Evolutionary conservation across 2,797 vertebrate species (phyloP).

Genomic region (Anguilla obscura): DNA sequence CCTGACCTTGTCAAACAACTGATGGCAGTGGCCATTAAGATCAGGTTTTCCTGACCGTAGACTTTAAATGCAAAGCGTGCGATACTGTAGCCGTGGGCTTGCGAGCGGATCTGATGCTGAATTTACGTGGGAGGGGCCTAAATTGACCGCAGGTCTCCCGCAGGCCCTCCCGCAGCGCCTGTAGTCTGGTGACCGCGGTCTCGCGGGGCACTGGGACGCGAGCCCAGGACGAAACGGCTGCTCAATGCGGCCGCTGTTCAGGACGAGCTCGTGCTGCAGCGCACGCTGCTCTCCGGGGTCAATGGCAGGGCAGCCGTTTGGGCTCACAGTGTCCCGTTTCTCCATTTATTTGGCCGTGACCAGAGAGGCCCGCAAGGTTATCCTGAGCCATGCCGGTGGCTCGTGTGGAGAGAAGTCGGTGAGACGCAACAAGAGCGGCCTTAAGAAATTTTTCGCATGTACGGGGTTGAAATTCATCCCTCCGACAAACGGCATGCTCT

Average conservation of each 20-base stretch:
- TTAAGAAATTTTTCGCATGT: too few relatives aligned
- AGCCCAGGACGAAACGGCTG: constrained; percentile 23
- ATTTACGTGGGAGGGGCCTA: neutral
- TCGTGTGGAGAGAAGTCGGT: constrained; percentile 8
- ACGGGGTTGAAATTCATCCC: constrained; percentile 3
- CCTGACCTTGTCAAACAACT: neutral
- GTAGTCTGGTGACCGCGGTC: constrained; percentile 36
- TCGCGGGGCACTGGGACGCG: constrained; percentile 29
- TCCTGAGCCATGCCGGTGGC: constrained; percentile 10
- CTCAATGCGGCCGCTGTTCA: constrained; percentile 38
- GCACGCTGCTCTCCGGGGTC: constrained; percentile 26
- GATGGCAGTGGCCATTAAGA: neutral
- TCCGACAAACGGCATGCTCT: neutral
- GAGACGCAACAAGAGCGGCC: constrained; percentile 11
- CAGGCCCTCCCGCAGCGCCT: neutral
- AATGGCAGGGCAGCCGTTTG: constrained; percentile 24
- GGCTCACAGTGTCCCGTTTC: neutral
- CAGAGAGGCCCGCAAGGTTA: constrained; percentile 8
- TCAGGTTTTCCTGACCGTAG: neutral
- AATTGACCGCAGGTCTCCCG: neutral
- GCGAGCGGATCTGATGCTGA: neutral
- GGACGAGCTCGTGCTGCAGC: constrained; percentile 20
- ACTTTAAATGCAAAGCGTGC: neutral
- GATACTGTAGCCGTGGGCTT: neutral
- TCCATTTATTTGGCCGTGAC: neutral